Conservation (phyloP, 1,140 invertebrate genomes). For the Sitophilus oryzae region DNA sequence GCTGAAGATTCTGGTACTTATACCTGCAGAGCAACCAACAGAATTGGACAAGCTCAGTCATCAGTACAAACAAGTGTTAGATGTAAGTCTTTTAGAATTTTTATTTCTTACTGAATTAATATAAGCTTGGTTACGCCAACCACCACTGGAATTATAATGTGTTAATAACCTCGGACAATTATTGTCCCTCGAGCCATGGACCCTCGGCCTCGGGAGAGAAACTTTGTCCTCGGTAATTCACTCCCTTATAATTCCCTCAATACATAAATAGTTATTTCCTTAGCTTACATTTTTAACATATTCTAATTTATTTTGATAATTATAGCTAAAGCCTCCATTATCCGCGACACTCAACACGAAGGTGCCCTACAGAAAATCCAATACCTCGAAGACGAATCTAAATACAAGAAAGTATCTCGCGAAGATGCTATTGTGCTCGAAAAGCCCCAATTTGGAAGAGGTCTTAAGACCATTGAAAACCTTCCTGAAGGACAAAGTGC, state of each 20-base stretch:
- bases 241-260: not conserved
- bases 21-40: constrained; percentile 84
- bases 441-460: constrained; percentile 82
- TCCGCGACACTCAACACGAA: constrained; percentile 91
- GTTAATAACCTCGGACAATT: not conserved
- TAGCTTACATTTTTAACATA: not conserved
- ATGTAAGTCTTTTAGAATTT: constrained; percentile 54
- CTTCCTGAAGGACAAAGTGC: constrained; percentile 82
- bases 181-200: too few species aligned
- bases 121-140: too few species aligned
- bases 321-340: constrained; percentile 76
- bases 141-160: too few species aligned
- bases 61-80: constrained; percentile 75
- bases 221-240: too few species aligned
- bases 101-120: too few species aligned
- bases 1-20: constrained; percentile 92
- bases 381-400: constrained; percentile 81
- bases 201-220: too few species aligned
- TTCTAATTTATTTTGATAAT: constrained; percentile 32
- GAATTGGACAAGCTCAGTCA: constrained; percentile 72
- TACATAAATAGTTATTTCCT: too few species aligned
- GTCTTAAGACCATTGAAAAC: constrained; percentile 77
- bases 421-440: constrained; percentile 73
- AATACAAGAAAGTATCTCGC: constrained; percentile 61
- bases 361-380: constrained; percentile 88